phyloP scores from a whole-genome alignment of 2,888 invertebrate genomes.

The Cataglyphis albicans region DNA sequence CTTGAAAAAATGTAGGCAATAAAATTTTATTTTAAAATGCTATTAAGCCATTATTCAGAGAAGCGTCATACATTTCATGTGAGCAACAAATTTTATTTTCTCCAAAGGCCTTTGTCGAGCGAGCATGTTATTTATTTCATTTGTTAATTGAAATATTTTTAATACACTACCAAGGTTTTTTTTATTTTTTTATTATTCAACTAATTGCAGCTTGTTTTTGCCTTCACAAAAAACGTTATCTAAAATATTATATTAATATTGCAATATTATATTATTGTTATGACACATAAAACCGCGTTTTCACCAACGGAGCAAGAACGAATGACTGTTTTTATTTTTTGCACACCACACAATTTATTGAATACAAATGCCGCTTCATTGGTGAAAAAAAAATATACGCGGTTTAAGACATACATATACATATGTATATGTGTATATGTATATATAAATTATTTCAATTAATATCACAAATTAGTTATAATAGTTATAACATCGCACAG shows the following conservation, averaged over 20 bases:
- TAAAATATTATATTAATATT: slow-evolving; percentile 25
- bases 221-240: neutral
- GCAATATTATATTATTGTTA: slow-evolving; percentile 24
- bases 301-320: too few species aligned
- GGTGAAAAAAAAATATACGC: too few species aligned
- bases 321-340: too few species aligned
- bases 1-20: slow-evolving; percentile 23
- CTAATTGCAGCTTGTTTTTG: neutral
- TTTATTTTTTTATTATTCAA: neutral
- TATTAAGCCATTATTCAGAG: slow-evolving; percentile 4
- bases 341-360: too few species aligned
- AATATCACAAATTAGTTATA: slow-evolving; percentile 30
- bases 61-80: neutral
- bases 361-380: too few species aligned
- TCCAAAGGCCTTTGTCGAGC: neutral
- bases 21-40: slow-evolving; percentile 21
- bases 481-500: slow-evolving; percentile 4
- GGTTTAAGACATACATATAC: neutral
- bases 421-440: neutral
- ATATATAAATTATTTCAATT: slow-evolving; percentile 8
- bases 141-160: neutral
- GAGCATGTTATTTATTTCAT: neutral
- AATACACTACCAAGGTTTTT: neutral
- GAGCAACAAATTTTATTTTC: neutral
- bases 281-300: neutral